These are phyloP conservation scores for Heliconius charithonia DNA, from an alignment of 2,888 invertebrate genomes.

Conservation along the genomic window DNA sequence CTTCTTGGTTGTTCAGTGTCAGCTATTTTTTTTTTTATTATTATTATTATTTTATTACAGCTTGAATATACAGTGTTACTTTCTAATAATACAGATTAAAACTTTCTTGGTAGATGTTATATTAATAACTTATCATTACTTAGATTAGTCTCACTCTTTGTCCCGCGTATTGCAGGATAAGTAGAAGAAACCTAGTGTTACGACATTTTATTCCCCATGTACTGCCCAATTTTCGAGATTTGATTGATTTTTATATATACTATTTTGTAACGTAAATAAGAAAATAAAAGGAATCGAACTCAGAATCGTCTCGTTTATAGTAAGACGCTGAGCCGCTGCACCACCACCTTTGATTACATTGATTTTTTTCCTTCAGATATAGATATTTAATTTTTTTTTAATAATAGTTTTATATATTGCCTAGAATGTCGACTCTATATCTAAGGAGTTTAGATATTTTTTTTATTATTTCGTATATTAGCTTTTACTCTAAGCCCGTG, in stretches of 20 bases:
- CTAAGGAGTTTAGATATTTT: background rate
- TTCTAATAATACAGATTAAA: constrained; percentile 16
- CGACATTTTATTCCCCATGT: background rate
- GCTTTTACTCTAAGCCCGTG: no score
- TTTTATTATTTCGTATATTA: background rate
- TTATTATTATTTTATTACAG: constrained; percentile 3
- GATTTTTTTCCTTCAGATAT: background rate
- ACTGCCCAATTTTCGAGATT: background rate
- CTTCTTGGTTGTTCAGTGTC: constrained; percentile 34
- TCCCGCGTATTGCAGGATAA: no score
- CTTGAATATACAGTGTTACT: constrained; percentile 17
- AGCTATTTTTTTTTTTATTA: constrained; percentile 27
- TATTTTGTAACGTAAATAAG: no score
- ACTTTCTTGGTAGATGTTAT: background rate
- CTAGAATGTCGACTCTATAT: background rate
- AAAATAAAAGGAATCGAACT: background rate
- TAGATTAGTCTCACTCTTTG: background rate
- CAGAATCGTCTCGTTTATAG: background rate
- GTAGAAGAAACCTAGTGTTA: background rate
- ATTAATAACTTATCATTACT: constrained; percentile 1
- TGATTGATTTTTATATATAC: no score
- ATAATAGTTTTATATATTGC: background rate
- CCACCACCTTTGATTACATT: no score
- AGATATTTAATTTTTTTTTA: background rate
- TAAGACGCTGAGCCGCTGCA: no score